Evolutionary conservation across 2,888 invertebrate species (phyloP), one percentile per base, ranked within the genome.

Genomic region (Penaeus monodon): DNA sequence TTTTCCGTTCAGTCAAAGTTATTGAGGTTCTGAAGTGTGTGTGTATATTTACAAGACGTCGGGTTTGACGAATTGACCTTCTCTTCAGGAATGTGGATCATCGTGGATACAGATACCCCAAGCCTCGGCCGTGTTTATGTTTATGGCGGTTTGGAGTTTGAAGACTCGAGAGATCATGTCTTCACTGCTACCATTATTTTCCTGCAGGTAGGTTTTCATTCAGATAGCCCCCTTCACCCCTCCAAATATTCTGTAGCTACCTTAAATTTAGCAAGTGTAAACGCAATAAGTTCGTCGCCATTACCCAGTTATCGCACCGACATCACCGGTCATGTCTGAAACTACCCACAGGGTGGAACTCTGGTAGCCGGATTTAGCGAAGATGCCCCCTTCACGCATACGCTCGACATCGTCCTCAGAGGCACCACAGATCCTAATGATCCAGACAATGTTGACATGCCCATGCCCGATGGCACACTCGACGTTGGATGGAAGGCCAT

Each of bases 401-500:
- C 88, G 12, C 83, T 89, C 14, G 70, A 76, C 44, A 80, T 89
- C 4, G 70, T 80, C 27, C 88, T 89, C 24, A 81, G 88, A 10
- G 89, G 89, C 38, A 73, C 84, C 38, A 81, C 84, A 17, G 84
- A 84, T 33, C 49, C 81, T 24, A 29, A n/a, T 3, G 86, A 88
- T 82, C 83, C 80, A 0, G 84, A 79, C 78, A 82, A 81, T 20
- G 78, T 38, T 27, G 88, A 86, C 63, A 70, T 86, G 44, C 89
- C 88, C 20, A 79, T 85, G 85, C 88, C 87, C 10, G 22, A 24
- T 17, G 89, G 83, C 8, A 74, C 74, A 6, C 89, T 87, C 29
- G 87, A 84, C n/a, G 66, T 90, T 2, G 89, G 89, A 22, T 88
- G 88, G 88, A 90, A 90, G 82, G 86, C 89, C 0, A 81, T 90